Evolutionary conservation across 2,888 invertebrate genomes (phyloP).

Genomic region (Xylocampa areola): DNA sequence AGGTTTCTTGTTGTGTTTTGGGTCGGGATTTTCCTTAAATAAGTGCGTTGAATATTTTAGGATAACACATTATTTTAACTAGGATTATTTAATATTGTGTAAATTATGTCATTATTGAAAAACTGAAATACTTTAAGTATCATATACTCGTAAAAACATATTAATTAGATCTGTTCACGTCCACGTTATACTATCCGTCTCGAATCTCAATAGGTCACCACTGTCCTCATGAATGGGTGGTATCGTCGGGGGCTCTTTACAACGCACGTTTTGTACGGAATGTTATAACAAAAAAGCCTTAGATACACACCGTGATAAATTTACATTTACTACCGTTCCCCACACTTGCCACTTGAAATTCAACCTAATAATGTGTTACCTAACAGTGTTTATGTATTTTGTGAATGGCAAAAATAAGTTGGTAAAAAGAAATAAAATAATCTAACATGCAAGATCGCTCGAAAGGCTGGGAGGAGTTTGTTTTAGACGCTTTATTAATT

Average conservation of each 20-base stretch:
- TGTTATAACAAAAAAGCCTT: constrained; percentile 88
- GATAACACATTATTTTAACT: too few relatives aligned
- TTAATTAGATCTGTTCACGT: constrained; percentile 52
- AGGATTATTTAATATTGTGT: too few relatives aligned
- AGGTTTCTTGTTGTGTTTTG: too few relatives aligned
- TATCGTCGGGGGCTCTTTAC: constrained; percentile 88
- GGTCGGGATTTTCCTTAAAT: too few relatives aligned
- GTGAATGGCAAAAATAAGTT: constrained; percentile 38
- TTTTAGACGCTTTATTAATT: constrained; percentile 88
- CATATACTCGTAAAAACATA: too few relatives aligned
- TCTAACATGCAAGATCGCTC: constrained; percentile 79
- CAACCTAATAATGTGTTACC: constrained; percentile 51
- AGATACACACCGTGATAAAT: constrained; percentile 85
- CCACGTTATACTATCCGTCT: constrained; percentile 72
- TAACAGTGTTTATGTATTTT: constrained; percentile 42
- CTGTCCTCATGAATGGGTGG: constrained; percentile 89
- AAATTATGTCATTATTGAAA: too few relatives aligned
- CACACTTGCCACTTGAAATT: constrained; percentile 44
- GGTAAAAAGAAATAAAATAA: constrained; percentile 80
- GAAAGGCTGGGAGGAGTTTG: constrained; percentile 84
- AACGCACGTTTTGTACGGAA: constrained; percentile 89
- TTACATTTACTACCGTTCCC: constrained; percentile 65
- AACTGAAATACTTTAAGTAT: too few relatives aligned
- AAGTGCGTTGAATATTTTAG: too few relatives aligned
- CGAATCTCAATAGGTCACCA: constrained; percentile 89